Base-by-base conservation (phyloP, 1,140 invertebrate species). In the Zaprionus gabonicus region DNA sequence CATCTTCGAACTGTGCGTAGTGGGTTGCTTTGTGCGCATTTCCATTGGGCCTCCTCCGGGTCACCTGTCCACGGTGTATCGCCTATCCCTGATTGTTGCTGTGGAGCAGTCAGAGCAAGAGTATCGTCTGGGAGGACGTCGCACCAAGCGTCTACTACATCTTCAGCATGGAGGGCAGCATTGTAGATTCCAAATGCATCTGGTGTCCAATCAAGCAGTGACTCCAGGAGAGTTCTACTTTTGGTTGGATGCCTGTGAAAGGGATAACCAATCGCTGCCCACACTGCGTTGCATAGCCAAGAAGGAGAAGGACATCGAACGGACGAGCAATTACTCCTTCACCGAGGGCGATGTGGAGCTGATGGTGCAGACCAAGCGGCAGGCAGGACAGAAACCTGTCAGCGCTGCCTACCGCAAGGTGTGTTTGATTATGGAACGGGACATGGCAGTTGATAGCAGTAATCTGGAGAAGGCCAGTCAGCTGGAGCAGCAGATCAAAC, bases 311-410 rank as follows among this genome's bases (percentile, higher is more conserved):
- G 64, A 82, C 5, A 75, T 85, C 3, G 12, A 55, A 7, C 28
- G 15, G 3, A 68, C 82, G 0, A 38, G 20, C 0, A 65, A 72
- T 6, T 81, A 65, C 4, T 20, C 27, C 3, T 78, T 68, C 31
- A 71, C 78, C 23, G 81, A 85, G 38, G 46, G 27, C 1, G 81
- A 83, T 20, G 69, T 81, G 4, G 78, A 77, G 3, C 44, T 53
- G 17, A 55, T 84, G 0, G 25, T 83, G 5, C 69, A 80, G 55
- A 60, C 7, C 0, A 78, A 81, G 23, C 46, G 27, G 0, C 20
- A 51, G 0, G 23, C 25, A 1, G 68, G 76, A 0, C 41, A 53
- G 12, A 69, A 60, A 34, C 15, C 23, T 0, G 55, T 57, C 4
- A 64, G 51, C 15, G 10, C 41, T 12, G 81, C 78, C 3, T 67